These are phyloP conservation scores for Cacatua alba DNA, from an alignment of 2,113 vertebrate species.

Conservation along the genomic window DNA sequence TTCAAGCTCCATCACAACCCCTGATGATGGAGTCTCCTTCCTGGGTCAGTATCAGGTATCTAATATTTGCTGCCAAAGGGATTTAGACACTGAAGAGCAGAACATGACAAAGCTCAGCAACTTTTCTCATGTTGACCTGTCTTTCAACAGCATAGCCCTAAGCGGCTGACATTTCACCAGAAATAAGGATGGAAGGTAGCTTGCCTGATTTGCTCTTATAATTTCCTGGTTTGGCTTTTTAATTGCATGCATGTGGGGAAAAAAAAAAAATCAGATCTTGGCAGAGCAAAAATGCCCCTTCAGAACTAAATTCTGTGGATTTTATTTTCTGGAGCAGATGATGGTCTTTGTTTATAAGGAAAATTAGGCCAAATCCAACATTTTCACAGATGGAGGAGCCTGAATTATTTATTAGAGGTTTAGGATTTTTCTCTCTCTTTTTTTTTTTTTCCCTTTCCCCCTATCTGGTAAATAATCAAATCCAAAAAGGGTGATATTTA, in stretches of 20 bases:
- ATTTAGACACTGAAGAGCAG: not conserved
- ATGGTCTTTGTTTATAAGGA: slow-evolving; percentile 79
- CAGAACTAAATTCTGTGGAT: slow-evolving; percentile 23
- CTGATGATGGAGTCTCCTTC: not conserved
- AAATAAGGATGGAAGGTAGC: not conserved
- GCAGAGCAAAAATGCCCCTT: slow-evolving; percentile 7
- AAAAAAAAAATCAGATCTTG: slow-evolving; percentile 24
- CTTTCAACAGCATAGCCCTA: not conserved
- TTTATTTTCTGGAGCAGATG: slow-evolving; percentile 72
- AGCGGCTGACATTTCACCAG: not conserved
- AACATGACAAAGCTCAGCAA: not conserved
- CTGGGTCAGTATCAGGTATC: not conserved
- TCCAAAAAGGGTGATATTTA: slow-evolving; percentile 72
- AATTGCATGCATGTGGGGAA: not conserved
- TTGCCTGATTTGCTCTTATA: not conserved
- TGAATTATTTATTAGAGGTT: slow-evolving; percentile 84
- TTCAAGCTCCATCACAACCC: not conserved
- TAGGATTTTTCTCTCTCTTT: slow-evolving; percentile 49
- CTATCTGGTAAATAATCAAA: slow-evolving; percentile 68
- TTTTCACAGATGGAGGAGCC: slow-evolving; percentile 80
- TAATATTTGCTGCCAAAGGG: not conserved
- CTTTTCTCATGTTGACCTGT: not conserved
- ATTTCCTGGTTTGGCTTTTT: slow-evolving; percentile 15
- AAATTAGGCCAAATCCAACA: slow-evolving; percentile 82
- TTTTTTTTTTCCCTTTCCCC: not conserved